Conservation (phyloP, 2,797 vertebrate genomes). For the Gymnoscopelus microlampas region DNA sequence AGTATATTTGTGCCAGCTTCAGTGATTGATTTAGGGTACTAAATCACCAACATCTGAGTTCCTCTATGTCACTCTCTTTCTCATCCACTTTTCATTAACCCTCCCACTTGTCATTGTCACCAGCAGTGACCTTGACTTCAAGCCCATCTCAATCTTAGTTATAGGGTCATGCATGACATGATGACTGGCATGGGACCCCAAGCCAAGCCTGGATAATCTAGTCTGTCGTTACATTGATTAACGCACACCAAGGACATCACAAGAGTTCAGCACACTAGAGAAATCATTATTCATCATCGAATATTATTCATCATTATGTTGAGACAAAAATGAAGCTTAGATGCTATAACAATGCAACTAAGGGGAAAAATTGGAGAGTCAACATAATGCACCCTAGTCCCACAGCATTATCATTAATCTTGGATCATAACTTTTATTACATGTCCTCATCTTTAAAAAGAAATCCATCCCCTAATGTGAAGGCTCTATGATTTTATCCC, state of each 20-base stretch:
- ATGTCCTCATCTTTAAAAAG: too few species aligned
- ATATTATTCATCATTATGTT: too few species aligned
- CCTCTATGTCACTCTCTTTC: slow-evolving; percentile 5
- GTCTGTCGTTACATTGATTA: slow-evolving; percentile 16
- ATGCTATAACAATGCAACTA: too few species aligned
- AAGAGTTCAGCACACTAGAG: too few species aligned
- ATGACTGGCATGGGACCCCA: neutral
- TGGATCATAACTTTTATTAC: neutral
- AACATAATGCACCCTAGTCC: too few species aligned
- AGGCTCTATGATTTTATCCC: too few species aligned
- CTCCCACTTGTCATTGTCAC: slow-evolving; percentile 31
- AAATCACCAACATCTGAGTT: slow-evolving; percentile 12
- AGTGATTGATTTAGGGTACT: slow-evolving; percentile 1
- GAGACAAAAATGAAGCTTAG: too few species aligned
- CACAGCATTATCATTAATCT: too few species aligned
- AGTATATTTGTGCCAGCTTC: neutral
- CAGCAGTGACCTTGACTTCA: slow-evolving; percentile 38
- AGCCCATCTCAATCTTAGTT: slow-evolving; percentile 8
- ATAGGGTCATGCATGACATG: slow-evolving; percentile 7
- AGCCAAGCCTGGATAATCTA: slow-evolving; percentile 9
- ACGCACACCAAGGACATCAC: slow-evolving; percentile 8
- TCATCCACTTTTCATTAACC: slow-evolving; percentile 37
- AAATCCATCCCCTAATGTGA: too few species aligned
- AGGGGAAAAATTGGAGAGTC: too few species aligned
- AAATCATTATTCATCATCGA: too few species aligned